Evolutionary conservation across 2,888 invertebrate genomes (phyloP).

Genomic region (Heliconius cydno): DNA sequence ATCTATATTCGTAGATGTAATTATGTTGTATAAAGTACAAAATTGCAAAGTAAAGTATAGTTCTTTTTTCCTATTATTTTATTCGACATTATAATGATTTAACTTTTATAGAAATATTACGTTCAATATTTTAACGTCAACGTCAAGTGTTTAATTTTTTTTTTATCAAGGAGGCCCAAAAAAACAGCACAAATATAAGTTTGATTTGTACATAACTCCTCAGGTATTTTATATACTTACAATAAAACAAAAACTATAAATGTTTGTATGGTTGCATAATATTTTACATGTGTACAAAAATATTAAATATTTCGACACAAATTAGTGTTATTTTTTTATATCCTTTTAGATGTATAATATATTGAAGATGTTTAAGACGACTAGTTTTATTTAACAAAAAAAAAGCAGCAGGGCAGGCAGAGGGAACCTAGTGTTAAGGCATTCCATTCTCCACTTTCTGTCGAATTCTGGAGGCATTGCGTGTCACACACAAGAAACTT

Average conservation of each 20-base stretch:
- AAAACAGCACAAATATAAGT: slow-evolving; percentile 2
- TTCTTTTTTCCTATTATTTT: not conserved
- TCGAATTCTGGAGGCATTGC: too few relatives aligned
- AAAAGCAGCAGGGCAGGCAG: too few relatives aligned
- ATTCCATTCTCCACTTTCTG: too few relatives aligned
- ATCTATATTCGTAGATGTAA: not conserved
- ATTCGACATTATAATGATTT: not conserved
- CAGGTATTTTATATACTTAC: not conserved
- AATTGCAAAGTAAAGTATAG: not conserved
- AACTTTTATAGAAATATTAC: not conserved
- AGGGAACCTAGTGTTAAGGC: too few relatives aligned
- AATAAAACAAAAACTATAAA: not conserved
- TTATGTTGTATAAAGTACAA: not conserved
- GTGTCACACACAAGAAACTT: too few relatives aligned
- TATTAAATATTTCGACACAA: slow-evolving; percentile 14
- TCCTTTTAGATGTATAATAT: too few relatives aligned
- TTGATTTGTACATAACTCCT: not conserved
- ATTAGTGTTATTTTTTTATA: not conserved
- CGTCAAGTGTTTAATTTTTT: not conserved
- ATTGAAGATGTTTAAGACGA: not conserved
- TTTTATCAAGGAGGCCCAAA: not conserved
- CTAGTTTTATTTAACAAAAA: too few relatives aligned
- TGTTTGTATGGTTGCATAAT: slow-evolving; percentile 4
- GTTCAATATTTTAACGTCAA: not conserved
- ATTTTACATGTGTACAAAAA: slow-evolving; percentile 9